Evolutionary conservation across 2,113 vertebrate genomes (phyloP).

Genomic region (Pionites leucogaster): DNA sequence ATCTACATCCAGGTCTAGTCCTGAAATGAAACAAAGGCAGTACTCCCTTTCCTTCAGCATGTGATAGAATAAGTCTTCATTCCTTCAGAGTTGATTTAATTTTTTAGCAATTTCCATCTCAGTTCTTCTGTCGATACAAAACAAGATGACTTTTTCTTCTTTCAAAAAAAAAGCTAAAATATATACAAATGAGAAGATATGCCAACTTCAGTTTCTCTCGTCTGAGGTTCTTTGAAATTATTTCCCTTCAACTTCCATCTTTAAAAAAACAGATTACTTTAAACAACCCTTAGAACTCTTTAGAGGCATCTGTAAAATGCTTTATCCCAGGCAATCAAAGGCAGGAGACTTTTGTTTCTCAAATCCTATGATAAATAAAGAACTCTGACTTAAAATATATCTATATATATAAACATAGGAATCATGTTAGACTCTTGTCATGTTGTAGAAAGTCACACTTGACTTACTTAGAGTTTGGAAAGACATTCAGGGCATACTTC

Average conservation of each 20-base stretch:
- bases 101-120: background rate
- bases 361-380: constrained; percentile 49
- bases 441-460: background rate
- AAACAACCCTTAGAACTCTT: constrained; percentile 59
- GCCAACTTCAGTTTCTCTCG: background rate
- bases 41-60: background rate
- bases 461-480: constrained; percentile 17
- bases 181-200: constrained; percentile 39
- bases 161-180: background rate
- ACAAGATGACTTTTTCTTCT: background rate
- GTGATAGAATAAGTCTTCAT: background rate
- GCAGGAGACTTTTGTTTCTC: constrained; percentile 40
- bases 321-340: constrained; percentile 60
- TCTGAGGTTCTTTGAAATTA: constrained; percentile 61
- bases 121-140: background rate
- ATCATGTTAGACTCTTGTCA: constrained; percentile 13
- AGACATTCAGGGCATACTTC: background rate
- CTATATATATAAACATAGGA: background rate
- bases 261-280: constrained; percentile 44
- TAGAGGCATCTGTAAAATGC: constrained; percentile 31
- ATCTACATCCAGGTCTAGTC: background rate
- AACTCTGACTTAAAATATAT: background rate
- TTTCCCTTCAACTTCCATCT: constrained; percentile 60
- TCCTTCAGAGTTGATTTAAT: background rate
- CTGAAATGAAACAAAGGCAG: background rate